These are phyloP conservation scores for Ascaphus truei DNA, from an alignment of 2,113 vertebrate genomes.

Conservation along the genomic window DNA sequence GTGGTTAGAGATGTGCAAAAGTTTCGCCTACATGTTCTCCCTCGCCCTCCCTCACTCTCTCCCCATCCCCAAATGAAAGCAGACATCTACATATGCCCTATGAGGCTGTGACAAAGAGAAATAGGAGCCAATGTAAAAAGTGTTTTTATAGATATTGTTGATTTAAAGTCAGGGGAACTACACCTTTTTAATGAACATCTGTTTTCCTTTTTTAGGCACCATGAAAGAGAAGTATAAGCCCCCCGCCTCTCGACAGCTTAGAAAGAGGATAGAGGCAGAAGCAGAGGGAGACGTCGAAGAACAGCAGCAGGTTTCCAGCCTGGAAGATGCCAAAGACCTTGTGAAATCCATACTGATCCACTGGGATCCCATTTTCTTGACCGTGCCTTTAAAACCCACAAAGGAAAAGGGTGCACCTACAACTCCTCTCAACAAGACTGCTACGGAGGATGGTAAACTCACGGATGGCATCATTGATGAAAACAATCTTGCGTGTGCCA, in stretches of 20 bases:
- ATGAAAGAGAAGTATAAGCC: constrained; percentile 62
- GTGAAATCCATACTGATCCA: constrained; percentile 68
- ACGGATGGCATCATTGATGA: not conserved
- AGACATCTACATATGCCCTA: too few species aligned
- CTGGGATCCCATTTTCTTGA: constrained; percentile 62
- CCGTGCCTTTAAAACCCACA: accelerated
- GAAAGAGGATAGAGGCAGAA: constrained; percentile 35
- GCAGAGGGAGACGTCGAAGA: constrained; percentile 27
- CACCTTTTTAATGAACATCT: too few species aligned
- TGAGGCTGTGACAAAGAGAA: too few species aligned
- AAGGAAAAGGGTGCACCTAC: not conserved
- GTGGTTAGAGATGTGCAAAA: too few species aligned
- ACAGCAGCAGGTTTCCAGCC: not conserved
- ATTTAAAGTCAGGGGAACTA: too few species aligned
- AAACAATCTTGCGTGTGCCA: not conserved
- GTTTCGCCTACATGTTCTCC: too few species aligned
- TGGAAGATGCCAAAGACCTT: constrained; percentile 59
- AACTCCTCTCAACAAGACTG: not conserved
- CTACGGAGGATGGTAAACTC: not conserved
- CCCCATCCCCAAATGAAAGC: too few species aligned
- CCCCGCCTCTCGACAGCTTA: constrained; percentile 26
- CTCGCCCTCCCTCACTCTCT: too few species aligned
- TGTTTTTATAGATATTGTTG: too few species aligned
- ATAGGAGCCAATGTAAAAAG: too few species aligned
- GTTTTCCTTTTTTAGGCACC: constrained; percentile 67